Evolutionary conservation across 2,888 invertebrate genomes (phyloP).

Genomic region (Tinea pellionella): DNA sequence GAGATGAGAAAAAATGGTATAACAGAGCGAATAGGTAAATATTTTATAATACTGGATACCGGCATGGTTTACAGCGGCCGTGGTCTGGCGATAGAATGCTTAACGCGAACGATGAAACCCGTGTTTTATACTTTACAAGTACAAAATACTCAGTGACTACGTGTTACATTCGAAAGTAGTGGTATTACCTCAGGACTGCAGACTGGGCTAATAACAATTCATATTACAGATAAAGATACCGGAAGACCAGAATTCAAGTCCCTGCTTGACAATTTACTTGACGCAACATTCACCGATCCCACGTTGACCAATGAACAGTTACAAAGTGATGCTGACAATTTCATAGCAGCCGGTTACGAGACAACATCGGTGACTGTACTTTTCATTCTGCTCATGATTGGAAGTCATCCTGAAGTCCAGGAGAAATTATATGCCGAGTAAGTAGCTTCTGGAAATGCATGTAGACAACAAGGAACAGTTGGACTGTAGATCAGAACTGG

Average conservation of each 20-base stretch:
- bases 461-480: too few species aligned
- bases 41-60: too few species aligned
- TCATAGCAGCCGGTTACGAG: conserved; percentile 9
- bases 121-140: too few species aligned
- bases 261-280: conserved; percentile 63
- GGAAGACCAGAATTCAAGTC: conserved; percentile 37
- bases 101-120: too few species aligned
- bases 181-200: too few species aligned
- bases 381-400: conserved; percentile 29
- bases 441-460: too few species aligned
- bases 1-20: background rate
- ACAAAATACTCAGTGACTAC: too few species aligned
- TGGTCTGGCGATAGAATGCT: too few species aligned
- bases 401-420: conserved; percentile 42
- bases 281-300: conserved; percentile 44
- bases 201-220: background rate
- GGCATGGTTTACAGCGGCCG: too few species aligned
- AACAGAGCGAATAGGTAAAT: background rate
- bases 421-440: conserved; percentile 41
- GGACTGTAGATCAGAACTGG: too few species aligned
- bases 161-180: too few species aligned
- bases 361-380: conserved; percentile 1
- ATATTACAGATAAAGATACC: background rate
- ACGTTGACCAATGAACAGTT: conserved; percentile 59
- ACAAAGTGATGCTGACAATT: conserved; percentile 38